Evolutionary conservation across 2,888 invertebrate species (phyloP).

Genomic region (Eristalis pertinax): DNA sequence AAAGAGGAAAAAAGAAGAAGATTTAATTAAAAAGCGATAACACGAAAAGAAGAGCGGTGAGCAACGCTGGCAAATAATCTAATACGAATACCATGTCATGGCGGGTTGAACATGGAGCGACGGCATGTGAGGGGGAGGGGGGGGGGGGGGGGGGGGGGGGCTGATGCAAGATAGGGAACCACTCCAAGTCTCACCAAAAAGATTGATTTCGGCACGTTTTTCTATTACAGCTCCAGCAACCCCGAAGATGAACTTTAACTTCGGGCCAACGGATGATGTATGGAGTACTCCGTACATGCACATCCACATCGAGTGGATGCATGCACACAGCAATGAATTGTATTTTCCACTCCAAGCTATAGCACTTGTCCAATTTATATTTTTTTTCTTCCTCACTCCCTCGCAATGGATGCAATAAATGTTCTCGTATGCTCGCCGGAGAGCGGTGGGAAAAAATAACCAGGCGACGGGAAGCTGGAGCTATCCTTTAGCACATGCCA

Average conservation of each 20-base stretch:
- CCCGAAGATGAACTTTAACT: constrained; percentile 66
- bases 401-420: constrained; percentile 16
- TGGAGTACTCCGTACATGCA: constrained; percentile 44
- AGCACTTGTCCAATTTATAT: constrained; percentile 13
- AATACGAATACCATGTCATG: constrained; percentile 64
- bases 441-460: constrained; percentile 1
- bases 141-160: neutral
- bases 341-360: constrained; percentile 25
- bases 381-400: neutral
- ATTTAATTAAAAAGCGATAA: constrained; percentile 47
- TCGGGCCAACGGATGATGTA: constrained; percentile 65
- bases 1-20: constrained; percentile 27
- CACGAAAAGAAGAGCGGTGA: constrained; percentile 30
- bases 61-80: constrained; percentile 65
- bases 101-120: neutral
- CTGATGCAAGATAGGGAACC: constrained; percentile 12
- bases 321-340: constrained; percentile 60
- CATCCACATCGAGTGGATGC: constrained; percentile 50
- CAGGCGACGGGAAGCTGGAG: constrained; percentile 1
- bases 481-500: constrained; percentile 37
- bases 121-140: neutral
- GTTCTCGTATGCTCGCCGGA: constrained; percentile 21
- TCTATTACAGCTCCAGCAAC: constrained; percentile 60
- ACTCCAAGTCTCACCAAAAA: constrained; percentile 53
- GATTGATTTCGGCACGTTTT: constrained; percentile 71